Evolutionary conservation across 2,797 vertebrate species (phyloP).

Genomic region (Amphiprion clarkii): DNA sequence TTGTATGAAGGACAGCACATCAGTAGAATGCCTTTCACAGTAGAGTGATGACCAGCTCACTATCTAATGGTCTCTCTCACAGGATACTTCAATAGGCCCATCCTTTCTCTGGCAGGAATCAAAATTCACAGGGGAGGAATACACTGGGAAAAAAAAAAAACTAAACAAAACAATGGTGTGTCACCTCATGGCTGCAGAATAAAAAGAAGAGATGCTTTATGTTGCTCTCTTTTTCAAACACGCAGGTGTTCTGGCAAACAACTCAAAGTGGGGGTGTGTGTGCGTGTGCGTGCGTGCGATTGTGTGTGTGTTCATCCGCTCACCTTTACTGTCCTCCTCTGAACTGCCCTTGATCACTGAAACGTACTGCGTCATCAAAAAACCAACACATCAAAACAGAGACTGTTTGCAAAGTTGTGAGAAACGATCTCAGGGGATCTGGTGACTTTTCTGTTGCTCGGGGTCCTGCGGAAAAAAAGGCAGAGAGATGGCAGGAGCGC

Average conservation of each 20-base stretch:
- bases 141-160: conserved; percentile 26
- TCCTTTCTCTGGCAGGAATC: conserved; percentile 67
- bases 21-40: conserved; percentile 55
- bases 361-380: conserved; percentile 81
- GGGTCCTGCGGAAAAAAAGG: conserved; percentile 45
- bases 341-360: conserved; percentile 80
- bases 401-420: conserved; percentile 81
- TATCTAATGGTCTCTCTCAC: conserved; percentile 69
- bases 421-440: conserved; percentile 79
- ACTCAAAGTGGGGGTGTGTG: conserved; percentile 59
- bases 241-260: conserved; percentile 81
- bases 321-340: conserved; percentile 80
- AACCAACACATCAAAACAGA: conserved; percentile 79
- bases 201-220: conserved; percentile 76
- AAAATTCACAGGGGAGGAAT: conserved; percentile 75
- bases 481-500: conserved; percentile 58
- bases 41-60: conserved; percentile 64
- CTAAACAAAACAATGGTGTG: conserved; percentile 69
- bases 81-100: conserved; percentile 68
- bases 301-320: conserved; percentile 56
- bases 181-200: conserved; percentile 78
- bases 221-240: conserved; percentile 74
- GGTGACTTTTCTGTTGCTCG: conserved; percentile 76
- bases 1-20: conserved; percentile 60
- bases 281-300: conserved; percentile 31